Conservation (phyloP, 2,797 vertebrate species). For the Pseudotriccus pelzelni region DNA sequence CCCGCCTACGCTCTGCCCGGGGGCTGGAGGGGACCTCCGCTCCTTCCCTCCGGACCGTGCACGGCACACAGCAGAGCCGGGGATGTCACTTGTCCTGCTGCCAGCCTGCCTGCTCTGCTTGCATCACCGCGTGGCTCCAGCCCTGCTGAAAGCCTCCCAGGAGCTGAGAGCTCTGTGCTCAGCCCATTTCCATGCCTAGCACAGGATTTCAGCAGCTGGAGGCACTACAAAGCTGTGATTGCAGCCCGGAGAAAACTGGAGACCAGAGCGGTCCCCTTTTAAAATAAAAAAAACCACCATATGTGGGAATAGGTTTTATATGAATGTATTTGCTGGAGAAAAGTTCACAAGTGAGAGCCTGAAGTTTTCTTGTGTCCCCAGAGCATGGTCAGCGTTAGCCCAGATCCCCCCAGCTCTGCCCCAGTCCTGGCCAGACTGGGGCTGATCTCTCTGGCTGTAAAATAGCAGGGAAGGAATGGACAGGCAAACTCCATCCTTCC, state of each 20-base stretch:
- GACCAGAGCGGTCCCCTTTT: neutral
- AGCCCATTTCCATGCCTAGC: neutral
- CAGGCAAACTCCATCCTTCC: neutral
- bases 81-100: neutral
- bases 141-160: neutral
- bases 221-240: neutral
- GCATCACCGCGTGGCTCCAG: neutral
- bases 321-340: neutral
- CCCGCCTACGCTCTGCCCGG: neutral
- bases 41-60: neutral
- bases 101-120: neutral
- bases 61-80: fast-evolving
- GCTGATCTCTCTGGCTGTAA: neutral
- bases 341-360: neutral
- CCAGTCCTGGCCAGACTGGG: neutral
- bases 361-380: neutral
- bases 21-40: neutral
- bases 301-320: neutral
- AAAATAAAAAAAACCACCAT: neutral
- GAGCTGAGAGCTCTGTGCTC: neutral
- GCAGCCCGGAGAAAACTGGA: neutral
- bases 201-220: neutral
- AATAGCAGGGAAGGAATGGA: neutral
- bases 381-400: neutral
- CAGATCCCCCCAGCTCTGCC: neutral